phyloP scores from a whole-genome alignment of 2,797 vertebrate species.

The Cryptoblepharus egeriae region DNA sequence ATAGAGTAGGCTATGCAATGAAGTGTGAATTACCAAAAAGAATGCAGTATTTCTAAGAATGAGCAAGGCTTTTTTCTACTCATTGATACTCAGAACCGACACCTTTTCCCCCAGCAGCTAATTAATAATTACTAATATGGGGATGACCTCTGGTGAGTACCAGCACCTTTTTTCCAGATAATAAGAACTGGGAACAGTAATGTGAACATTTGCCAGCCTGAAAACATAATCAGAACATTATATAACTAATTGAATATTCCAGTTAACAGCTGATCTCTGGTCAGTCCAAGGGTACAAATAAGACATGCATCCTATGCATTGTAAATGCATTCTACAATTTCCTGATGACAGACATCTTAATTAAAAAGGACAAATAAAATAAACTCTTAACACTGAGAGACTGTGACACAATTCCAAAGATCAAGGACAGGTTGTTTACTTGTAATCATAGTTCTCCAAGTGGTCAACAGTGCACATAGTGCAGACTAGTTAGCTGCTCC shows the following conservation, averaged over 20 bases:
- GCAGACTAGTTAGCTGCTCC: too few species aligned
- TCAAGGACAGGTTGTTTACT: too few species aligned
- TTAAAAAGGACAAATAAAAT: not conserved
- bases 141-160: too few species aligned
- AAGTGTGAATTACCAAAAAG: constrained; percentile 6
- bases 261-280: not conserved
- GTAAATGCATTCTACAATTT: not conserved
- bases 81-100: too few species aligned
- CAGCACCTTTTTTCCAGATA: too few species aligned
- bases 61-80: too few species aligned
- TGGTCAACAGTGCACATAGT: too few species aligned
- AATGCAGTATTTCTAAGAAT: not conserved
- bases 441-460: too few species aligned
- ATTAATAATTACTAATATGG: too few species aligned
- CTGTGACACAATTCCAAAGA: not conserved
- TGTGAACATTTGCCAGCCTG: not conserved
- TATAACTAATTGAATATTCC: not conserved
- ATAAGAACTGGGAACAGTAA: too few species aligned
- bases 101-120: too few species aligned
- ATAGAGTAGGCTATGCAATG: not conserved
- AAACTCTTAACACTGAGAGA: not conserved
- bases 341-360: not conserved
- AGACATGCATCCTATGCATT: not conserved
- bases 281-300: not conserved
- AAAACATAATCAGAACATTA: not conserved